phyloP scores from a whole-genome alignment of 1,140 invertebrate genomes.

The Andricus grossulariae region DNA sequence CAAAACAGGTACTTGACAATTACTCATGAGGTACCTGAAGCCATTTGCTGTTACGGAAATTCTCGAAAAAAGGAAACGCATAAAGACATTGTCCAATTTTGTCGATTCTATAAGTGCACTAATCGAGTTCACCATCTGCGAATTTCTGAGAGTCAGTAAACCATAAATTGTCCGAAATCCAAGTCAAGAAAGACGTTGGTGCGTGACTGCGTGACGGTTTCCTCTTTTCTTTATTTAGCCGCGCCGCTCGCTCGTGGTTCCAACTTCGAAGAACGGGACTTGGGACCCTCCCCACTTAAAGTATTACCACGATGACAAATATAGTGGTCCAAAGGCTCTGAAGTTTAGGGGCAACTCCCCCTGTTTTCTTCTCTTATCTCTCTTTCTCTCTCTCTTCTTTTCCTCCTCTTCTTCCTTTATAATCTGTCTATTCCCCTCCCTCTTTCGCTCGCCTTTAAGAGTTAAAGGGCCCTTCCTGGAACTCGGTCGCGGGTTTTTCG shows the following conservation, averaged over 20 bases:
- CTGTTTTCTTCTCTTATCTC: conserved; percentile 41
- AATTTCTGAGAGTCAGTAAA: conserved; percentile 15
- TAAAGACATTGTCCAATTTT: no score
- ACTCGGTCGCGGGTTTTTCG: conserved; percentile 59
- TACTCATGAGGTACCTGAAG: no score
- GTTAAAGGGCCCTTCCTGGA: conserved; percentile 51
- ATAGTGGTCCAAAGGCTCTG: not conserved
- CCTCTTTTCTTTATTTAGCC: conserved; percentile 49
- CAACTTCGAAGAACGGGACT: conserved; percentile 48
- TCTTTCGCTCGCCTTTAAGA: conserved; percentile 33
- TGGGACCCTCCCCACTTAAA: conserved; percentile 1
- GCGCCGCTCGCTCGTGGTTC: conserved; percentile 52
- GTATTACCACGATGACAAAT: conserved; percentile 26
- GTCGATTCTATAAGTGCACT: not conserved
- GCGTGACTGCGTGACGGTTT: conserved; percentile 25
- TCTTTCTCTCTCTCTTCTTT: conserved; percentile 40
- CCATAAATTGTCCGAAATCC: not conserved
- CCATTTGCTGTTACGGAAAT: not conserved
- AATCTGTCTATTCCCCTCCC: conserved; percentile 33
- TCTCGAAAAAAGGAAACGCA: not conserved
- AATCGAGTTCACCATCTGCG: conserved; percentile 16
- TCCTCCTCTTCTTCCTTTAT: conserved; percentile 44
- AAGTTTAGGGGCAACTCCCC: conserved; percentile 4
- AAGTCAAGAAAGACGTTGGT: not conserved
- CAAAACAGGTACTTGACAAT: no score